phyloP scores from a whole-genome alignment of 2,113 vertebrate genomes.

The Bubo scandiacus region DNA sequence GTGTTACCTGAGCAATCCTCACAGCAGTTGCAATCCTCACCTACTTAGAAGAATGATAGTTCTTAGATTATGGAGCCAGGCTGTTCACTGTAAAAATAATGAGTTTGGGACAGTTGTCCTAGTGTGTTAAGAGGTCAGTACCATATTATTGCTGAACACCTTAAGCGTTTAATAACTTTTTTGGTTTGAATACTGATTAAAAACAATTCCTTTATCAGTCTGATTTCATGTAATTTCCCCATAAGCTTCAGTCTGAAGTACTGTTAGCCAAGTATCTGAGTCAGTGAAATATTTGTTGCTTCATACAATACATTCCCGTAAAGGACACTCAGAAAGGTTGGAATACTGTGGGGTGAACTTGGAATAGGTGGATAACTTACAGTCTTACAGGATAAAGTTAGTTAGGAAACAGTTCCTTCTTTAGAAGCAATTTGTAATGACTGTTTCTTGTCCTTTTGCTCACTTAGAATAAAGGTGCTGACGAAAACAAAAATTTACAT shows the following conservation, averaged over 20 bases:
- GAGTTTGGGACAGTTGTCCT: neutral
- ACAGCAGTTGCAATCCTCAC: neutral
- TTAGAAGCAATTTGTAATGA: neutral
- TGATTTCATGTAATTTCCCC: neutral
- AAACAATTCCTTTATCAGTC: neutral
- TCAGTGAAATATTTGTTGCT: neutral
- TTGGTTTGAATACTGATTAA: neutral
- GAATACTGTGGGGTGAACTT: neutral
- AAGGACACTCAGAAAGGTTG: neutral
- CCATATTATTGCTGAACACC: neutral
- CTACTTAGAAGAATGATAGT: neutral
- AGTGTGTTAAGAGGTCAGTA: neutral
- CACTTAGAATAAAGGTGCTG: neutral
- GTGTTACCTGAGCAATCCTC: neutral
- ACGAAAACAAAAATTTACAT: neutral
- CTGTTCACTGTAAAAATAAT: neutral
- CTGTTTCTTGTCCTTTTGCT: neutral
- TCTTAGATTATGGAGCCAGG: neutral
- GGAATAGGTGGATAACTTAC: neutral
- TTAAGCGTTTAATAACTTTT: neutral
- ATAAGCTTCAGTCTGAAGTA: neutral
- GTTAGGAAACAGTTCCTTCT: neutral
- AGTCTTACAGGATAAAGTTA: rapidly evolving
- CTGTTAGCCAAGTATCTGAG: neutral
- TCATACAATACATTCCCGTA: rapidly evolving